A percentile compares a stretch with the other conserved stretches of the same genome.
These are phyloP conservation scores for Scomber japonicus DNA, from an alignment of 2,113 vertebrate species.

Conservation along the genomic window DNA sequence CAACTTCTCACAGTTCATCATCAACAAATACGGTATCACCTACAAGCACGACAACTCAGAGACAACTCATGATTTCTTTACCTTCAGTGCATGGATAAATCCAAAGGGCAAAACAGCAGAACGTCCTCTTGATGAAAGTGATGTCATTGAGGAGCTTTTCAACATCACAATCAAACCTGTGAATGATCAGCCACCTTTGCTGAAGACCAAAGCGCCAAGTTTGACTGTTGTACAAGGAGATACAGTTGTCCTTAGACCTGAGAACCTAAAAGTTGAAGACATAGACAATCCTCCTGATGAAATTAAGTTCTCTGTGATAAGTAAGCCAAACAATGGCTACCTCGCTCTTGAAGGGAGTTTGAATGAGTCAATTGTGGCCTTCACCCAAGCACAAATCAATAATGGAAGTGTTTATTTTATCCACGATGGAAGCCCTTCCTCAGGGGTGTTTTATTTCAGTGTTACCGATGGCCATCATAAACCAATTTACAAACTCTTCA, in stretches of 20 bases:
- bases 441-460: constrained; percentile 93
- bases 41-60: constrained; percentile 93
- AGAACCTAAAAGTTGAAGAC: constrained; percentile 89
- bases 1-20: constrained; percentile 90
- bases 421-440: constrained; percentile 89
- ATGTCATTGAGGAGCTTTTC: constrained; percentile 89
- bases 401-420: constrained; percentile 87
- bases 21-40: constrained; percentile 89
- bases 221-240: constrained; percentile 89
- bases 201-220: constrained; percentile 90
- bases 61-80: constrained; percentile 87
- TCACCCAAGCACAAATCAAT: constrained; percentile 91
- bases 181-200: constrained; percentile 89
- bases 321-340: constrained; percentile 89
- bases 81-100: constrained; percentile 89
- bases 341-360: constrained; percentile 82
- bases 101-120: constrained; percentile 84
- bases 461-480: constrained; percentile 90
- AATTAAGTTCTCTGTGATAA: constrained; percentile 88
- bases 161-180: constrained; percentile 89
- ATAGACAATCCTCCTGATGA: constrained; percentile 89
- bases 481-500: constrained; percentile 93
- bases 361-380: constrained; percentile 81
- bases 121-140: constrained; percentile 77
- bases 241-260: constrained; percentile 78